phyloP scores from a whole-genome alignment of 2,797 vertebrate genomes.

The Okamejei kenojei region DNA sequence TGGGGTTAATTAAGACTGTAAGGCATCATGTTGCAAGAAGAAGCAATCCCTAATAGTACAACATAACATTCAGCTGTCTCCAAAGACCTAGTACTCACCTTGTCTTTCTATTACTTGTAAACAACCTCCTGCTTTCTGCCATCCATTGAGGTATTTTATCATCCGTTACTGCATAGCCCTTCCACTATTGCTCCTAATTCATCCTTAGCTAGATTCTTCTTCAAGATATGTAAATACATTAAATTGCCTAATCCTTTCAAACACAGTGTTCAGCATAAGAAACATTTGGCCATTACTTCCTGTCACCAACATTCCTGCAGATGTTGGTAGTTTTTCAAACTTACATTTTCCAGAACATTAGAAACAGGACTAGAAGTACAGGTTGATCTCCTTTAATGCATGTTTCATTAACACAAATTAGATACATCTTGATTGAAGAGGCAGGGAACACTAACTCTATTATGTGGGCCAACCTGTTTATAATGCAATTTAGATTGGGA shows the following conservation, averaged over 20 bases:
- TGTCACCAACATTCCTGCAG: not conserved
- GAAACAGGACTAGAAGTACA: too few species aligned
- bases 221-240: not conserved
- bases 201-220: not conserved
- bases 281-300: not conserved
- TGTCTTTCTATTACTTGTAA: not conserved
- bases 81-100: not conserved
- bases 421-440: too few species aligned
- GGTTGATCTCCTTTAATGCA: too few species aligned
- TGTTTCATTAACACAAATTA: too few species aligned
- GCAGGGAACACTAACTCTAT: too few species aligned
- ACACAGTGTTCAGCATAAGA: not conserved
- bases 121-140: not conserved
- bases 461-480: too few species aligned
- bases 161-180: not conserved
- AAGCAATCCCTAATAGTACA: not conserved
- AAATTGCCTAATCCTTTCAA: not conserved
- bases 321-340: constrained; percentile 13
- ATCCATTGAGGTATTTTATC: not conserved
- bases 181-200: not conserved
- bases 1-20: not conserved
- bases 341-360: not conserved
- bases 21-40: not conserved
- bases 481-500: too few species aligned
- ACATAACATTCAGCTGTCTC: not conserved